phyloP scores from a whole-genome alignment of 2,888 invertebrate species.

The Eurytoma californica region DNA sequence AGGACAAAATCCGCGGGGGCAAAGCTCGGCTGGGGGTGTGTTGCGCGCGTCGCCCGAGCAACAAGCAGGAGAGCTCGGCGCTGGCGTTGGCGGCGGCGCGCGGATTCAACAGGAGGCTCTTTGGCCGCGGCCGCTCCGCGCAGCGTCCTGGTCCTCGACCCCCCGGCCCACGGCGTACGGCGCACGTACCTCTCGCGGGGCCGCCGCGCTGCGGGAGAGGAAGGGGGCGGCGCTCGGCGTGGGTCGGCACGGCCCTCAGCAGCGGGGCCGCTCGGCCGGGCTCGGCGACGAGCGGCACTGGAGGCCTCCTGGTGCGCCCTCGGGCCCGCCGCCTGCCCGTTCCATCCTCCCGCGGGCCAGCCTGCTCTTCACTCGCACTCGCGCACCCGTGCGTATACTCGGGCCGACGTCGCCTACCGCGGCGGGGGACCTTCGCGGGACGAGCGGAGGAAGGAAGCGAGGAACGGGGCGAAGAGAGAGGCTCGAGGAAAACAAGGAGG shows the following conservation, averaged over 20 bases:
- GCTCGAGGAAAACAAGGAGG: not conserved
- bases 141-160: too few relatives aligned
- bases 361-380: not conserved
- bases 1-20: too few relatives aligned
- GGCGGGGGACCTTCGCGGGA: too few relatives aligned
- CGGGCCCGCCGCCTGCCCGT: not conserved
- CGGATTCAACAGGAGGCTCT: too few relatives aligned
- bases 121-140: too few relatives aligned
- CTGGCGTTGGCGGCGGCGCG: not conserved
- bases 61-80: constrained; percentile 8
- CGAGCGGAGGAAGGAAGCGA: not conserved
- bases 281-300: not conserved
- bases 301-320: not conserved
- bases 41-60: constrained; percentile 9
- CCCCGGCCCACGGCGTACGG: not conserved
- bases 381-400: too few relatives aligned
- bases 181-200: not conserved
- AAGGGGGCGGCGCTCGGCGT: constrained; percentile 1
- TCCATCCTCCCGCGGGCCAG: not conserved
- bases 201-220: constrained; percentile 17
- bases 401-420: too few relatives aligned
- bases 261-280: not conserved
- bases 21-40: not conserved
- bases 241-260: not conserved
- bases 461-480: not conserved